Evolutionary conservation across 2,888 invertebrate genomes (phyloP).

Genomic region (Scaptomyza polygonia): DNA sequence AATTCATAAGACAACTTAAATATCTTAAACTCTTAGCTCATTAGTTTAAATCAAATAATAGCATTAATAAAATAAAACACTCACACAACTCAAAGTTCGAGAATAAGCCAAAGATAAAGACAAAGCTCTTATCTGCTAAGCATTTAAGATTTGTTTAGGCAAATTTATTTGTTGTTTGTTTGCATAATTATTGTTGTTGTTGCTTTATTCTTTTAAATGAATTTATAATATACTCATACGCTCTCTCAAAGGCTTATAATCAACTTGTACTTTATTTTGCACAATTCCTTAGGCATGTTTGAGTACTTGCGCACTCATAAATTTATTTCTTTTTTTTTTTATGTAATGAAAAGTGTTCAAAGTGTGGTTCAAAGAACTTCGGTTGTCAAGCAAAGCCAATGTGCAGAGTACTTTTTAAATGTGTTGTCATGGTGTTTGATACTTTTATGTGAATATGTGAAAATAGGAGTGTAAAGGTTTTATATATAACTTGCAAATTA

Average conservation of each 20-base stretch:
- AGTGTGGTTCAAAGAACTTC: slow-evolving; percentile 11
- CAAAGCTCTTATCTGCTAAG: slow-evolving; percentile 1
- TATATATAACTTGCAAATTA: background rate
- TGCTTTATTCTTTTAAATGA: slow-evolving; percentile 8
- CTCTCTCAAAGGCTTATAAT: slow-evolving; percentile 48
- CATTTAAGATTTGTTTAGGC: slow-evolving; percentile 9
- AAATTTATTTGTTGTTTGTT: slow-evolving; percentile 20
- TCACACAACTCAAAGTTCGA: background rate
- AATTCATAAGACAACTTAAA: background rate
- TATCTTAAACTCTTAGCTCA: background rate
- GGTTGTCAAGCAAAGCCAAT: slow-evolving; percentile 21
- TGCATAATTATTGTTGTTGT: slow-evolving; percentile 13
- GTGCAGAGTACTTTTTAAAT: background rate
- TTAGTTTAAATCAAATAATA: slow-evolving; percentile 3
- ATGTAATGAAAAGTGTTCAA: too few species aligned
- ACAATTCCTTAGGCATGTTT: slow-evolving; percentile 40
- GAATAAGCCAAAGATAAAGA: background rate
- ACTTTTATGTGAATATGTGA: background rate
- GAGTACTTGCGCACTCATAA: slow-evolving; percentile 44
- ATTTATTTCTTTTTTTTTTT: too few species aligned
- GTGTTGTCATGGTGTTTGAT: background rate
- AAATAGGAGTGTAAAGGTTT: background rate
- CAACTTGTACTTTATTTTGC: slow-evolving; percentile 36
- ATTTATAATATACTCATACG: slow-evolving; percentile 32
- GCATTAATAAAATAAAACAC: background rate